Evolutionary conservation across 1,140 invertebrate genomes (phyloP), one percentile per base, ranked within the genome.

Genomic region (Pseudomyrmex sp.): DNA sequence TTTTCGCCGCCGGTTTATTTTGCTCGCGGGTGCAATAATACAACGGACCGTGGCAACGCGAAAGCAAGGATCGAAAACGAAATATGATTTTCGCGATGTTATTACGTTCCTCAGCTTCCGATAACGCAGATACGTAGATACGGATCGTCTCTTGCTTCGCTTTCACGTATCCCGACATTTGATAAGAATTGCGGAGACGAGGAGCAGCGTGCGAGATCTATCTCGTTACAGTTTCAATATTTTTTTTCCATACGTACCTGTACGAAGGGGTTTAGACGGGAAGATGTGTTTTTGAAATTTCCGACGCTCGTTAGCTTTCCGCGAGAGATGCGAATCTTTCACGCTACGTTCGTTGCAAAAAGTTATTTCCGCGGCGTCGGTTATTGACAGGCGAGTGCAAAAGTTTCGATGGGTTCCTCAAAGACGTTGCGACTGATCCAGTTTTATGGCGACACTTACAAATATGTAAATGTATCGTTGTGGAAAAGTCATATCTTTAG

Each of bases 1-100:
- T 76, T 66, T 76, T 54, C 18, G 8, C 13, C 23, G n/a, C 1
- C 10, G 18, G 73, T 75, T 75, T 50, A 52, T 65, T 76, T 76
- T 15, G n/a, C 15, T 52, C 61, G 12, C 23, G 23, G 46, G 18
- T 62, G 44, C 56, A 74, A 74, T 35, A 35, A 35, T n/a, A 48
- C 15, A n/a, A 5, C 18, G 8, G 46, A 23, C 18, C 56, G 15
- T 56, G n/a, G 56, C 15, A 18, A 9, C 9, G 44, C 44, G 15
- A 54, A 44, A n/a, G 44, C 44, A 18, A 63, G 20, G 5, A 63
- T 50, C 44, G 13, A 76, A 54, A 20, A 52, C 15, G 62, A 76
- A 54, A 66, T 44, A 18, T 20, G 23, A 73, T 59, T 18, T 46
- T 26, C 10, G 7, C 54, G 18, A 26, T n/a, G 35, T 35, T 35